phyloP scores from a whole-genome alignment of 2,113 vertebrate species.

The Nothoprocta pentlandii region DNA sequence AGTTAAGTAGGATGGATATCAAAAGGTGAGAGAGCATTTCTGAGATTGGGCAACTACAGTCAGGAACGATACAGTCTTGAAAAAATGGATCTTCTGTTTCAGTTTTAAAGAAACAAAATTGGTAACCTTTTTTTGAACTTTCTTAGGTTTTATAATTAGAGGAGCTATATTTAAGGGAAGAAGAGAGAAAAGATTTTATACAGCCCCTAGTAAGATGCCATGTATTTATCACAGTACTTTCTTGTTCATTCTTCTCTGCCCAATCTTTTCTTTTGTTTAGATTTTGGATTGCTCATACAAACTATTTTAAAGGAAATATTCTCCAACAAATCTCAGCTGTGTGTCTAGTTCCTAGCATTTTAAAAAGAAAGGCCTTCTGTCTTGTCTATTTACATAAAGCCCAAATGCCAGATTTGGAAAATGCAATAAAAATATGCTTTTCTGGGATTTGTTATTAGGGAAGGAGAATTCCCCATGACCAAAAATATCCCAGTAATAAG shows the following conservation, averaged over 20 bases:
- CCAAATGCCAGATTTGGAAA: slow-evolving; percentile 47
- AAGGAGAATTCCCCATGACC: slow-evolving; percentile 53
- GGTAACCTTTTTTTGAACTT: slow-evolving; percentile 34
- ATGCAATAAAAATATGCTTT: slow-evolving; percentile 53
- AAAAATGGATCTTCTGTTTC: slow-evolving; percentile 41
- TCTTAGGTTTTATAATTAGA: slow-evolving; percentile 33
- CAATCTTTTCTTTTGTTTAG: not conserved
- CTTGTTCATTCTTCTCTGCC: not conserved
- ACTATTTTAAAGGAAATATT: not conserved
- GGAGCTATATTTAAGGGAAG: slow-evolving; percentile 29
- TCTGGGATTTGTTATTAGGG: slow-evolving; percentile 31
- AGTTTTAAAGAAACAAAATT: slow-evolving; percentile 32
- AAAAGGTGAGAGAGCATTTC: slow-evolving; percentile 21
- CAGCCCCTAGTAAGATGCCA: not conserved
- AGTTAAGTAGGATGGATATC: not conserved
- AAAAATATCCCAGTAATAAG: slow-evolving; percentile 50
- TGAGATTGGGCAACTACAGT: not conserved
- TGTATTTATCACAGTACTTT: not conserved
- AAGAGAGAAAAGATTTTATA: not conserved
- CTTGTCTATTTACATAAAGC: slow-evolving; percentile 23
- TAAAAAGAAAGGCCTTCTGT: slow-evolving; percentile 36
- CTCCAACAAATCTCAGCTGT: slow-evolving; percentile 37
- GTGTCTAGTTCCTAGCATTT: slow-evolving; percentile 5
- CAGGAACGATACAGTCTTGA: not conserved
- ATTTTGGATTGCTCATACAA: not conserved